Base-by-base conservation (phyloP, 2,888 invertebrate genomes). In the Adelphocoris suturalis region DNA sequence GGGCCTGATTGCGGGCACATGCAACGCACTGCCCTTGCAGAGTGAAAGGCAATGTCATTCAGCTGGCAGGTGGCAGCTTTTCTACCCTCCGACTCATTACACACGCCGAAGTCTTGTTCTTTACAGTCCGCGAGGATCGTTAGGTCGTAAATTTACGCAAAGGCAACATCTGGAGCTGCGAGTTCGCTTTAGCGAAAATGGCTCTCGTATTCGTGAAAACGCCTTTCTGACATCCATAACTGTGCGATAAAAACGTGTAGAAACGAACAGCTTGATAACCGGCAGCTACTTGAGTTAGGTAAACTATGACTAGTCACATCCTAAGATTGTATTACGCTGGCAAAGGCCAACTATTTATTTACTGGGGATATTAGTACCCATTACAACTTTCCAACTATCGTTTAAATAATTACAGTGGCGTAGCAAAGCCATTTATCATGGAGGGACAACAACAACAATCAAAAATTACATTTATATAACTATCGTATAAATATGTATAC, bases 21-120 rank as follows among this genome's bases (percentile, higher is more conserved):
- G 61, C 61, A 61, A 68, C 27, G 68, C 68, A 68, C 68, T 68
- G 68, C 68, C 68, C 68, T 68, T 68, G 68, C 68, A 23, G 23
- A 23, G 68, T 68, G 68, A 68, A 68, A 68, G 68, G 68, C 19
- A 68, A 23, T 68, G 23, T 23, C 68, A 23, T 23, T 68, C 23
- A 23, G 68, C 68, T 68, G 68, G 23, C 68, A 68, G 68, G 68
- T 68, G 23, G 23, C 13, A 37, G 37, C 37, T 37, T 37, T 37
- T 37, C 37, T 37, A 27, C 19, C 68, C 23, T 23, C n/a, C 23
- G 23, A 23, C 68, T 68, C 68, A 68, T 68, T 68, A 68, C 68
- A 23, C 23, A 23, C 68, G 68, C 68, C 13, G 11, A 52, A 52
- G 52, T 52, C 52, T 16, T 52, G 52, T 52, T 52, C 52, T 52